Base-by-base conservation (phyloP, 2,113 vertebrate species). In the Gadus macrocephalus region DNA sequence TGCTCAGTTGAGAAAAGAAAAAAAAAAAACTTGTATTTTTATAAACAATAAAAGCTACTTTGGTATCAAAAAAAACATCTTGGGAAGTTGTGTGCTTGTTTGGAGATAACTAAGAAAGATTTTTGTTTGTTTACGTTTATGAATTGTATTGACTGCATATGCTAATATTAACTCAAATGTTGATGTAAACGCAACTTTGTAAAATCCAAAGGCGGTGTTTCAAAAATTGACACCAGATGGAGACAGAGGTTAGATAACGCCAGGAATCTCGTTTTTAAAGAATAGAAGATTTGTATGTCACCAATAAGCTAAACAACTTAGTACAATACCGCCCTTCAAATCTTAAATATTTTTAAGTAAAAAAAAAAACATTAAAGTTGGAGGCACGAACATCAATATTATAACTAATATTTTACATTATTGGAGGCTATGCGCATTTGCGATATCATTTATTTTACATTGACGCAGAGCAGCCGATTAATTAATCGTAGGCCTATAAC, bases 31-130 rank as follows among this genome's bases (percentile, higher is more conserved):
- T 72, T 86, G 79, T 86, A 87, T 90, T 91, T 91, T 91, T 88
- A 70, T 87, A 83, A 60, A 64, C 75, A 90, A 89, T 91, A 90
- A 92, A 84, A 70, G 67, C 67, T 76, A 82, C 72, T 87, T 91
- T 86, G 72, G 71, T 84, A 80, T 78, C 60, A 76, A 68, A 80
- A 70, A 71, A 2, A 25, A 5, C 28, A 64, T 25, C 19, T 6
- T 35, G 22, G 25, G 1, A 14, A 5, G n/a, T 49, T 3, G 20
- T 68, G 20, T 27, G 1, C 28, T 66, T 73, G 22, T 67, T 15
- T 63, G 20, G 11, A 49, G 42, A 49, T 4, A 14, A 49, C 42
- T 16, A 58, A 58, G n/a, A 17, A 58, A 17, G n/a, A 0, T 15
- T 17, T n/a, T 17, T 16, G 55, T 14, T 58, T 58, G 5, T 58